phyloP scores from a whole-genome alignment of 2,797 vertebrate species.

The Pristis pectinata region DNA sequence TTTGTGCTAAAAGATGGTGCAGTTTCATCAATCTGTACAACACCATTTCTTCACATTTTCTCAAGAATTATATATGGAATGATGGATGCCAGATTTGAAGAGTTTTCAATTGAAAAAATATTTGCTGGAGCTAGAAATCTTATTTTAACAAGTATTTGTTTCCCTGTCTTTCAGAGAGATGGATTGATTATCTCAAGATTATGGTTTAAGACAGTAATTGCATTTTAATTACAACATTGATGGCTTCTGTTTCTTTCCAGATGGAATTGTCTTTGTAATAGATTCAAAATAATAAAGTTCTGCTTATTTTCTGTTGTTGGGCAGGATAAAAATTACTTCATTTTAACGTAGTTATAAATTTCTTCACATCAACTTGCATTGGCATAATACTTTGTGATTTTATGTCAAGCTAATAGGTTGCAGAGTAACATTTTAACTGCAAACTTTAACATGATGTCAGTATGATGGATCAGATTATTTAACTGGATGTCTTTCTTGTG shows the following conservation, averaged over 20 bases:
- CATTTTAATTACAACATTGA: conserved; percentile 98
- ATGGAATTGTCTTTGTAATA: conserved; percentile 90
- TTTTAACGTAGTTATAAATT: conserved; percentile 60
- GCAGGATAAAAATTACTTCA: conserved; percentile 59
- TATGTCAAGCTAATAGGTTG: conserved; percentile 39
- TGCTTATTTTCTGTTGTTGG: conserved; percentile 59
- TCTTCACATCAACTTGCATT: conserved; percentile 54
- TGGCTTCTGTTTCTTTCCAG: conserved; percentile 84
- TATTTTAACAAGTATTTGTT: conserved; percentile 54
- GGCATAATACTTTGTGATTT: conserved; percentile 41
- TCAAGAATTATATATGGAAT: conserved; percentile 42
- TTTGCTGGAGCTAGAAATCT: conserved; percentile 65
- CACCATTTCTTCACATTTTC: no score
- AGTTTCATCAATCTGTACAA: no score
- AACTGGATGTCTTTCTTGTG: background rate
- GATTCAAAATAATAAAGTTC: conserved; percentile 56
- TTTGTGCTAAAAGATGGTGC: conserved; percentile 70
- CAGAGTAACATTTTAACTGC: conserved; percentile 43
- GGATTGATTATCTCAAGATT: conserved; percentile 91
- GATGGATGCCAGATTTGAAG: conserved; percentile 56
- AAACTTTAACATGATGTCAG: conserved; percentile 41
- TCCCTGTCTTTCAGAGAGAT: conserved; percentile 78
- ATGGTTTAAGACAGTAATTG: conserved; percentile 87
- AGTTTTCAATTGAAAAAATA: conserved; percentile 61
- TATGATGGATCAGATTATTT: background rate